phyloP scores from a whole-genome alignment of 2,113 vertebrate species.

The Oreochromis aureus region DNA sequence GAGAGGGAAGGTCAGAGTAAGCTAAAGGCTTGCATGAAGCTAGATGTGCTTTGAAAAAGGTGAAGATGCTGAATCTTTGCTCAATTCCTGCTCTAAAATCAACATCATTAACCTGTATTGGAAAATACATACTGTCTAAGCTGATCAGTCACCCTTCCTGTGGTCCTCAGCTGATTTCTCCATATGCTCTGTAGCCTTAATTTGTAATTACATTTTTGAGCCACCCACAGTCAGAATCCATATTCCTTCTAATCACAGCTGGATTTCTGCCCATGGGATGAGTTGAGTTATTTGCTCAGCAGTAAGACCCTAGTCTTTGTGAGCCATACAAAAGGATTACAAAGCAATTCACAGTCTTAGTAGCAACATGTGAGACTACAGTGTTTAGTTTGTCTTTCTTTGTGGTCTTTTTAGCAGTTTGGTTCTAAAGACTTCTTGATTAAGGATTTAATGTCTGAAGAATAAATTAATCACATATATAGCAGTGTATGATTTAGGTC shows the following conservation, averaged over 20 bases:
- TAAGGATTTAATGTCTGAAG: not conserved
- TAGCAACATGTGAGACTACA: not conserved
- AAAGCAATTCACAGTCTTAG: not conserved
- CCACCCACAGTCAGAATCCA: not conserved
- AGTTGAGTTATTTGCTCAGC: not conserved
- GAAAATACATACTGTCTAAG: not conserved
- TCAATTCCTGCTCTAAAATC: not conserved
- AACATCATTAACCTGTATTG: not conserved
- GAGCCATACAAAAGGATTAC: not conserved
- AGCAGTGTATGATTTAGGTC: not conserved
- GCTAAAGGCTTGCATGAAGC: not conserved
- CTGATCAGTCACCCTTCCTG: not conserved
- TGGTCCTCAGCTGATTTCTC: not conserved
- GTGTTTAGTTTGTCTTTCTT: not conserved
- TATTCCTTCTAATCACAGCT: not conserved
- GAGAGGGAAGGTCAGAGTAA: not conserved
- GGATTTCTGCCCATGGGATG: not conserved
- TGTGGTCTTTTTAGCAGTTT: not conserved
- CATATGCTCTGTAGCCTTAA: not conserved
- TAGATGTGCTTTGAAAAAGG: not conserved
- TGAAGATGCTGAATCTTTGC: not conserved
- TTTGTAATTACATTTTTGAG: not conserved
- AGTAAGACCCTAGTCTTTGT: not conserved
- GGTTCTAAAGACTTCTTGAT: not conserved
- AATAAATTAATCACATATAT: not conserved